These are phyloP conservation scores for Tokudaia muenninki DNA, from an alignment of 2,797 vertebrate species.

Conservation along the genomic window DNA sequence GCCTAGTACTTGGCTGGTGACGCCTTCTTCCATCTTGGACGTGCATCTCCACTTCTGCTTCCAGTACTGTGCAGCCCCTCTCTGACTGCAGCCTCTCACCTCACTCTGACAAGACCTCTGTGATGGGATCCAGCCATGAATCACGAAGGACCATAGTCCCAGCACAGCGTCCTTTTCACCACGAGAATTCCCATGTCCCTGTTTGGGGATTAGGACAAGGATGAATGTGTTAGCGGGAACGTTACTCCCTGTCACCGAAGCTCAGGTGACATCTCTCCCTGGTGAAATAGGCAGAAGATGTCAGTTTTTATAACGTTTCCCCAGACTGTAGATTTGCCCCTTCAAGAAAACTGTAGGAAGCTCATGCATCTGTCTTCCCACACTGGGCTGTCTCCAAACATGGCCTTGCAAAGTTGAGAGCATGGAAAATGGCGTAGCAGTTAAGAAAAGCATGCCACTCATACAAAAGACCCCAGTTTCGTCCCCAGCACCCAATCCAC, in stretches of 20 bases:
- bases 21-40: neutral
- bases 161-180: neutral
- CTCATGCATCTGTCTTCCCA: neutral
- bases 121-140: neutral
- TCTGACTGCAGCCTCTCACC: no score
- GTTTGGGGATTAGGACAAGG: neutral
- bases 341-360: neutral
- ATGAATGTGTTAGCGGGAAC: accelerated
- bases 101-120: neutral
- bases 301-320: neutral
- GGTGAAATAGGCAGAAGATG: accelerated
- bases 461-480: neutral
- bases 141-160: no score
- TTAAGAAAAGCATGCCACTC: neutral
- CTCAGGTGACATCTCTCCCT: neutral
- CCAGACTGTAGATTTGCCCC: neutral
- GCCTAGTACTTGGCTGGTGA: accelerated
- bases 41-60: neutral
- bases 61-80: accelerated
- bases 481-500: neutral
- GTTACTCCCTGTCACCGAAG: neutral
- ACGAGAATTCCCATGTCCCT: neutral
- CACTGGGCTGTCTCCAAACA: neutral
- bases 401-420: neutral
- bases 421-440: no score